Evolutionary conservation across 2,797 vertebrate genomes (phyloP).

Genomic region (Linurgus olivaceus): DNA sequence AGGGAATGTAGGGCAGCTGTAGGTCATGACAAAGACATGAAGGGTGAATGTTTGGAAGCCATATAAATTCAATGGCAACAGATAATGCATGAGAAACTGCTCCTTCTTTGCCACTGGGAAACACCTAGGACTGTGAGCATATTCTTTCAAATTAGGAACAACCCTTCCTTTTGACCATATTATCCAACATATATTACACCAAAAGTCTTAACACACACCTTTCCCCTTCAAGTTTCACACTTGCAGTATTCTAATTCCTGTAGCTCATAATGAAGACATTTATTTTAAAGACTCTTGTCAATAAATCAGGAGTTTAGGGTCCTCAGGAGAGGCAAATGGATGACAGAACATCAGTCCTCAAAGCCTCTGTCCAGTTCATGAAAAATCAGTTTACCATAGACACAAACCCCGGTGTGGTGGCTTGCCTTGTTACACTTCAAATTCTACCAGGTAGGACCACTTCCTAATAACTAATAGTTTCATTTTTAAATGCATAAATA

Average conservation of each 20-base stretch:
- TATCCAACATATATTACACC: background rate
- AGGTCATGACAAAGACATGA: background rate
- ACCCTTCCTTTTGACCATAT: background rate
- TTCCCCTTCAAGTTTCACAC: background rate
- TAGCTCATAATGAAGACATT: conserved; percentile 5
- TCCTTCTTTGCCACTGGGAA: background rate
- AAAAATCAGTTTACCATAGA: background rate
- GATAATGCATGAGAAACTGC: background rate
- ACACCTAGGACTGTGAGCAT: background rate
- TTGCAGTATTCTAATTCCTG: background rate
- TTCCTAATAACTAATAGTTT: background rate
- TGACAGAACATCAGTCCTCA: background rate
- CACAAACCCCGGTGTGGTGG: background rate
- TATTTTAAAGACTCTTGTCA: conserved; percentile 23
- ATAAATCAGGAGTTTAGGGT: conserved; percentile 21
- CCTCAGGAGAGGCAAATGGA: background rate
- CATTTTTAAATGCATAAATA: background rate
- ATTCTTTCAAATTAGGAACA: background rate
- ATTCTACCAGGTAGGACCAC: background rate
- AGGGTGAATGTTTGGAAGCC: background rate
- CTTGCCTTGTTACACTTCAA: background rate
- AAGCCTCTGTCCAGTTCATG: background rate
- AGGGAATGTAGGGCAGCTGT: background rate
- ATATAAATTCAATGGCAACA: background rate
- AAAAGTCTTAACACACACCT: background rate